These are phyloP conservation scores for Drosophila kambysellisi DNA, from an alignment of 2,888 invertebrate species.

Conservation along the genomic window DNA sequence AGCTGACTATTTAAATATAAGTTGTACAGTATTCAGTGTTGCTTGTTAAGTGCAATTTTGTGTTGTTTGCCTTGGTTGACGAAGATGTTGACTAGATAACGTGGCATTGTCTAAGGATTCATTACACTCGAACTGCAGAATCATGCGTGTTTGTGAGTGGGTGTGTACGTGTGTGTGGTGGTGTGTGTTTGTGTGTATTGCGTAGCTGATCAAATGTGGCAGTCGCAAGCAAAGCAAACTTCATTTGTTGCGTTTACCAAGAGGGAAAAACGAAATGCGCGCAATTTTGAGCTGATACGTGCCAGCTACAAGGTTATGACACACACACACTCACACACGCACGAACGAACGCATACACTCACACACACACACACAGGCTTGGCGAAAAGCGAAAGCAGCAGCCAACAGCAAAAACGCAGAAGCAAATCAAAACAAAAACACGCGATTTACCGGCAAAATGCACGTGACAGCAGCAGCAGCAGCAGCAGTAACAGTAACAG, in stretches of 20 bases:
- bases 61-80: conserved; percentile 25
- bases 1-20: not conserved
- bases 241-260: conserved; percentile 37
- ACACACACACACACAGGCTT: conserved; percentile 39
- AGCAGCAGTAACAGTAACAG: not conserved
- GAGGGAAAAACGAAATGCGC: conserved; percentile 23
- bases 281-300: conserved; percentile 53
- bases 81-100: conserved; percentile 24
- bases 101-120: conserved; percentile 9
- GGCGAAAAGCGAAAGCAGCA: conserved; percentile 64
- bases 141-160: not conserved
- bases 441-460: conserved; percentile 73
- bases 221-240: conserved; percentile 42
- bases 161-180: not conserved
- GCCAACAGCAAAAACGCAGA: conserved; percentile 28
- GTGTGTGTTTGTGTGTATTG: not conserved
- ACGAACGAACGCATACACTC: conserved; percentile 42
- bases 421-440: conserved; percentile 77
- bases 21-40: conserved; percentile 2
- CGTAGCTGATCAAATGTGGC: conserved; percentile 43
- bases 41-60: conserved; percentile 35
- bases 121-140: not conserved
- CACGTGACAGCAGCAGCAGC: conserved; percentile 59
- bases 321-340: conserved; percentile 9
- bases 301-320: conserved; percentile 59